Percentiles rank a stretch among this genome's conserved stretches.
phyloP scores from a whole-genome alignment of 2,113 vertebrate genomes.

The Lathamus discolor region DNA sequence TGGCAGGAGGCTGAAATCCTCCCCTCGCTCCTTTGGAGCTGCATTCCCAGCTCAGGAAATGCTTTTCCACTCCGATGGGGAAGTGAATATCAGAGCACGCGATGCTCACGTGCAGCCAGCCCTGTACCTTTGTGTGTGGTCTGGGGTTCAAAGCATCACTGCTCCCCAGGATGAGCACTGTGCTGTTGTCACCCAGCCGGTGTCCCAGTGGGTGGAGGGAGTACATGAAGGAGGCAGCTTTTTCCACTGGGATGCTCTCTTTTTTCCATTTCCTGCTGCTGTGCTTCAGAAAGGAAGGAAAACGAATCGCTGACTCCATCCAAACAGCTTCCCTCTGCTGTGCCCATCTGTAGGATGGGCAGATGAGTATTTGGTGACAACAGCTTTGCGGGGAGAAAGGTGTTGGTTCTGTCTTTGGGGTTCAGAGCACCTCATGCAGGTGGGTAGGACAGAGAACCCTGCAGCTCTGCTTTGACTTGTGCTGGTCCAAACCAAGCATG shows the following conservation, averaged over 20 bases:
- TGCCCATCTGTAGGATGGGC: not conserved
- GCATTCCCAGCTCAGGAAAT: not conserved
- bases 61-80: not conserved
- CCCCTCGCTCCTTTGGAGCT: not conserved
- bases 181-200: not conserved
- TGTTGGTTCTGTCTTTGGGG: not conserved
- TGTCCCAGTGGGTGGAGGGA: rapidly evolving
- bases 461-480: not conserved
- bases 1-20: not conserved
- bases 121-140: rapidly evolving
- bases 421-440: not conserved
- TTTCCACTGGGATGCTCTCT: not conserved
- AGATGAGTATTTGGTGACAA: not conserved
- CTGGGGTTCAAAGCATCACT: not conserved
- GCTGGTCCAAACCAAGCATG: rapidly evolving
- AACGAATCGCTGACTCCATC: rapidly evolving
- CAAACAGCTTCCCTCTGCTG: not conserved
- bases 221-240: not conserved
- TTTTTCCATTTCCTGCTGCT: not conserved
- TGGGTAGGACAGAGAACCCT: not conserved
- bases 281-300: constrained; percentile 12
- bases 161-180: not conserved
- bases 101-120: not conserved
- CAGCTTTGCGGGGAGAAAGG: rapidly evolving
- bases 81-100: not conserved